Conservation (phyloP, 2,888 invertebrate genomes). For the Heterodera filipjevi region DNA sequence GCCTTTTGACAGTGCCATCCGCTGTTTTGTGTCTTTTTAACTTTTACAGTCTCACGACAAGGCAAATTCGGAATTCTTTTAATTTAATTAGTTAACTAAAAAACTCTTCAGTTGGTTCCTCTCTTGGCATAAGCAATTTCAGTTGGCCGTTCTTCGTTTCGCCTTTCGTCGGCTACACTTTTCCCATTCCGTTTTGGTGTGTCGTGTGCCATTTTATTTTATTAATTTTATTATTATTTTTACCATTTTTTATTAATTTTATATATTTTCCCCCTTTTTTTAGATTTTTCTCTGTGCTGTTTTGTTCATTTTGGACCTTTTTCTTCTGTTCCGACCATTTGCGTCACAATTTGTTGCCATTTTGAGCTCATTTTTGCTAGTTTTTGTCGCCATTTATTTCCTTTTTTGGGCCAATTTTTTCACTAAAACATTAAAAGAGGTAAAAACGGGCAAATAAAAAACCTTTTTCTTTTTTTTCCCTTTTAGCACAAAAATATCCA, state of each 20-base stretch:
- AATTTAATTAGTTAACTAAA: neutral
- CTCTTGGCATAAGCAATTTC: slow-evolving; percentile 57
- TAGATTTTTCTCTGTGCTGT: slow-evolving; percentile 46
- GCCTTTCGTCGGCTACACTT: slow-evolving; percentile 50
- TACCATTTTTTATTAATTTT: too few relatives aligned
- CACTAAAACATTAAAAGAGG: neutral
- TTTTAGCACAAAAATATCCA: slow-evolving; percentile 16
- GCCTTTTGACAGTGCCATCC: slow-evolving; percentile 56
- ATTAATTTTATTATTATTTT: neutral
- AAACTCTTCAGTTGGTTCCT: slow-evolving; percentile 33
- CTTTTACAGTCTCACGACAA: slow-evolving; percentile 60
- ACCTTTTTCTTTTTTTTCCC: neutral
- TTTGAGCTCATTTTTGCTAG: slow-evolving; percentile 34
- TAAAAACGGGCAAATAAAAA: neutral
- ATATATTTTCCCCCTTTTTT: slow-evolving; percentile 20
- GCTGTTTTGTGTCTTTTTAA: slow-evolving; percentile 53
- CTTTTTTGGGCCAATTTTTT: slow-evolving; percentile 50
- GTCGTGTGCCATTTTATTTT: slow-evolving; percentile 6
- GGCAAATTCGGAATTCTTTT: slow-evolving; percentile 46
- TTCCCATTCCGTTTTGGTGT: slow-evolving; percentile 54
- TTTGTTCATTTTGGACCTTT: slow-evolving; percentile 40
- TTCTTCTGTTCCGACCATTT: slow-evolving; percentile 30
- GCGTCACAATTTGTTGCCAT: neutral
- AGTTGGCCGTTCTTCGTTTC: slow-evolving; percentile 52
- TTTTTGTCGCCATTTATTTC: slow-evolving; percentile 46